Evolutionary conservation across 2,113 vertebrate genomes (phyloP), one percentile per base, ranked within the genome.

Genomic region (Arizona elegans): DNA sequence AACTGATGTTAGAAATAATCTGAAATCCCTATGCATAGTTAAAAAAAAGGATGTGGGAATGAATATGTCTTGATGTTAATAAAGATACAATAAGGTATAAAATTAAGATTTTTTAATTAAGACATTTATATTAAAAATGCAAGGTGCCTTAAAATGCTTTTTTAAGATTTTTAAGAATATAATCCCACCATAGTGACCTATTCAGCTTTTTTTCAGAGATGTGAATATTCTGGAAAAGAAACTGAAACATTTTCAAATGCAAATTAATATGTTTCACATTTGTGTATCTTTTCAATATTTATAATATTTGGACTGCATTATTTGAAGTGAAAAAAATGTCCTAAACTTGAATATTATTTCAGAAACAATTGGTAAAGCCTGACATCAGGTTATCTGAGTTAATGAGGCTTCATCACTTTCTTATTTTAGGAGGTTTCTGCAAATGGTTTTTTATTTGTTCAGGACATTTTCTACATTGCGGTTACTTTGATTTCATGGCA

Each of bases 101-200:
- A 33, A 0, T 33, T 94, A 87, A 81, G 59, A 24, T 91, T 92
- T 86, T 86, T 33, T 38, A 53, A 12, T 8, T 93, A 87, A 21
- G 91, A 0, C 90, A 43, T 90, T 90, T 93, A 43, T 81, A 93
- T 92, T 93, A 19, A 92, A 91, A 23, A 23, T 0, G 26, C 33
- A 3, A 81, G 91, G 92, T 91, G 93, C 93, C 92, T 96, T 87
- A 24, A 59, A 91, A 1, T 47, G 17, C 93, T 92, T 19, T 92
- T 53, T 58, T 1, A 54, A 15, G 92, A 93, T 0, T 21, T 88
- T 6, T 13, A 2, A 86, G 87, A 92, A 62, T 1, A 38, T 47
- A 0, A 90, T 58, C 70, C 92, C 9, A 2, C 2, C 2, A 0
- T 15, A 90, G 91, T 38, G 0, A 0, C 56, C 94, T 90, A 54